phyloP scores from a whole-genome alignment of 2,888 invertebrate species.

The Netelia melanura region DNA sequence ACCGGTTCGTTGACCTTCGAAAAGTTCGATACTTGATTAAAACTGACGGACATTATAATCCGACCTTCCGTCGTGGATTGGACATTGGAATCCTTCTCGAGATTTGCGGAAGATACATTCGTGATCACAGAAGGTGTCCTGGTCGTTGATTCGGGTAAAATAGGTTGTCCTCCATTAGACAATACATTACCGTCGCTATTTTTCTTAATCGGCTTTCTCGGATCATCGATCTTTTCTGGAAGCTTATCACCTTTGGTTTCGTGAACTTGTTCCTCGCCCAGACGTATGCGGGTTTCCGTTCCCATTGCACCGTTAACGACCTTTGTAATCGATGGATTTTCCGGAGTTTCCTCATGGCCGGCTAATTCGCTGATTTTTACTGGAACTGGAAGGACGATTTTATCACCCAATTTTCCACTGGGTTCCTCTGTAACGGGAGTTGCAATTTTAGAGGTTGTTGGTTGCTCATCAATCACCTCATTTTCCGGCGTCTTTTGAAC shows the following conservation, averaged over 20 bases:
- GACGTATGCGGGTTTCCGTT: conserved; percentile 53
- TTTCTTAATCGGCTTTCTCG: conserved; percentile 57
- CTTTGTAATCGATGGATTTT: conserved; percentile 14
- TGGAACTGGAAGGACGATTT: conserved; percentile 41
- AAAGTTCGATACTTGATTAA: conserved; percentile 6
- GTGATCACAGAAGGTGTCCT: neutral
- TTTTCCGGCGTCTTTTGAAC: conserved; percentile 29
- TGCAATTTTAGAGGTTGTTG: conserved; percentile 44
- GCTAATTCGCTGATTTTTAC: conserved; percentile 39
- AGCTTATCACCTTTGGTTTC: conserved; percentile 49
- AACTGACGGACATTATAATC: conserved; percentile 8
- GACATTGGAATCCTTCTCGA: conserved; percentile 35
- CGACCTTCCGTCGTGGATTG: conserved; percentile 47
- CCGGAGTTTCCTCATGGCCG: neutral
- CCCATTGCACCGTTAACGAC: neutral
- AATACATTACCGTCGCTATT: conserved; percentile 45
- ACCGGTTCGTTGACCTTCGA: conserved; percentile 2
- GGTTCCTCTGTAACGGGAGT: conserved; percentile 42
- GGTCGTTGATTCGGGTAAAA: neutral
- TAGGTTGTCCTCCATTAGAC: neutral
- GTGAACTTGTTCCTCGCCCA: conserved; percentile 44
- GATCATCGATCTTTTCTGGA: conserved; percentile 40
- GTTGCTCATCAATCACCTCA: conserved; percentile 32
- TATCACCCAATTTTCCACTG: conserved; percentile 64
- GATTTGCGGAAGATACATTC: conserved; percentile 1